phyloP scores from a whole-genome alignment of 2,888 invertebrate genomes.

The Silvanus unidentatus region DNA sequence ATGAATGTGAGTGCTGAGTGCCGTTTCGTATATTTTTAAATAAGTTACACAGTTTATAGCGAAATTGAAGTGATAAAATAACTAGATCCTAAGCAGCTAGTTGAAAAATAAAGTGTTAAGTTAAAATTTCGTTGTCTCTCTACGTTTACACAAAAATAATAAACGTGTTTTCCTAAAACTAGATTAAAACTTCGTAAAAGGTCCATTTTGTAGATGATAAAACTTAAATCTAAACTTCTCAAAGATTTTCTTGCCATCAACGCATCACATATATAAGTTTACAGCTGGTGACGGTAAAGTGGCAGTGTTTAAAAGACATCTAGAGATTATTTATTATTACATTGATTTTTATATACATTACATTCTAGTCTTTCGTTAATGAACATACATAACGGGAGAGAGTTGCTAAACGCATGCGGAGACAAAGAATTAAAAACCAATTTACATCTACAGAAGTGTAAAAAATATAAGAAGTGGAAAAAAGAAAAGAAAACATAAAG shows the following conservation, averaged over 20 bases:
- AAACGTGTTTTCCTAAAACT: conserved; percentile 18
- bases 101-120: conserved; percentile 8
- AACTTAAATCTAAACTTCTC: conserved; percentile 20
- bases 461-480: conserved; percentile 6
- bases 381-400: conserved; percentile 11
- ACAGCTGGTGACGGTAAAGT: conserved; percentile 17
- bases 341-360: conserved; percentile 23
- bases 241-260: conserved; percentile 21
- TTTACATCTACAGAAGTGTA: background rate
- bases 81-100: background rate
- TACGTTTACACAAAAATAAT: conserved; percentile 15
- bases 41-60: too few relatives aligned
- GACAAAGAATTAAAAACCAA: background rate
- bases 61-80: background rate
- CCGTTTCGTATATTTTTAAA: too few relatives aligned
- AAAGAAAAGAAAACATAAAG: conserved; percentile 9
- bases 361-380: conserved; percentile 9
- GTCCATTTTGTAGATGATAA: conserved; percentile 21
- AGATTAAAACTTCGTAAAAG: conserved; percentile 21
- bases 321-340: conserved; percentile 21
- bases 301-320: conserved; percentile 16
- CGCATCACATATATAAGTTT: conserved; percentile 13
- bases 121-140: conserved; percentile 14
- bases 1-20: too few relatives aligned
- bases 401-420: background rate